Conservation (phyloP, 2,113 vertebrate species). For the Hyla sarda region DNA sequence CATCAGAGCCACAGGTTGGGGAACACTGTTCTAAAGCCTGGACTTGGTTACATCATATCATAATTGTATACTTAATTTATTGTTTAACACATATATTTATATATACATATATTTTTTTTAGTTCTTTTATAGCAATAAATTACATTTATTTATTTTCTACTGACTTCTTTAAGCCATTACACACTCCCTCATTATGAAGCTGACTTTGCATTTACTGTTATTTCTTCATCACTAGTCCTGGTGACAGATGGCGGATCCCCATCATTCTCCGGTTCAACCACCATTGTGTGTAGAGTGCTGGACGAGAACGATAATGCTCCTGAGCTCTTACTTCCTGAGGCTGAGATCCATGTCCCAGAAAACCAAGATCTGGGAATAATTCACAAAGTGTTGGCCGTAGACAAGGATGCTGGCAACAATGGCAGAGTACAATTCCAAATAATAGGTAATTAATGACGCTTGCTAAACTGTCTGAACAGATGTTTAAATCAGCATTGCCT, state of each 20-base stretch:
- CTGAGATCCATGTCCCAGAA: slow-evolving; percentile 80
- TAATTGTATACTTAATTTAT: no score
- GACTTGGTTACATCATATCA: no score
- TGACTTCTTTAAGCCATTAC: no score
- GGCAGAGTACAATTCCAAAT: slow-evolving; percentile 81
- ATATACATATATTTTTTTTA: no score
- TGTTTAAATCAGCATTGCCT: slow-evolving; percentile 43
- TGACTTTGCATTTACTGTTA: neutral
- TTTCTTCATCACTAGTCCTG: slow-evolving; percentile 76
- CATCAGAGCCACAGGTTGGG: no score
- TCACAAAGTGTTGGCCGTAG: slow-evolving; percentile 75
- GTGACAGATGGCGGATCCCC: slow-evolving; percentile 79
- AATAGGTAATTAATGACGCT: slow-evolving; percentile 72
- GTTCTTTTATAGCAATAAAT: no score
- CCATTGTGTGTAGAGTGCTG: slow-evolving; percentile 79
- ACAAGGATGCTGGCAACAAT: slow-evolving; percentile 81
- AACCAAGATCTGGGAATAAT: slow-evolving; percentile 81
- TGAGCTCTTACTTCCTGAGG: slow-evolving; percentile 72
- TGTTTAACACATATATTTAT: no score
- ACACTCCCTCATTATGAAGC: neutral
- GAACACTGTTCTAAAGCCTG: no score
- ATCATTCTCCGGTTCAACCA: slow-evolving; percentile 74
- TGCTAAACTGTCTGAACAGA: slow-evolving; percentile 45
- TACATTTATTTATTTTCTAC: no score
- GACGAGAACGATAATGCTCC: slow-evolving; percentile 90